phyloP scores from a whole-genome alignment of 2,113 vertebrate genomes.

The Podiceps cristatus region DNA sequence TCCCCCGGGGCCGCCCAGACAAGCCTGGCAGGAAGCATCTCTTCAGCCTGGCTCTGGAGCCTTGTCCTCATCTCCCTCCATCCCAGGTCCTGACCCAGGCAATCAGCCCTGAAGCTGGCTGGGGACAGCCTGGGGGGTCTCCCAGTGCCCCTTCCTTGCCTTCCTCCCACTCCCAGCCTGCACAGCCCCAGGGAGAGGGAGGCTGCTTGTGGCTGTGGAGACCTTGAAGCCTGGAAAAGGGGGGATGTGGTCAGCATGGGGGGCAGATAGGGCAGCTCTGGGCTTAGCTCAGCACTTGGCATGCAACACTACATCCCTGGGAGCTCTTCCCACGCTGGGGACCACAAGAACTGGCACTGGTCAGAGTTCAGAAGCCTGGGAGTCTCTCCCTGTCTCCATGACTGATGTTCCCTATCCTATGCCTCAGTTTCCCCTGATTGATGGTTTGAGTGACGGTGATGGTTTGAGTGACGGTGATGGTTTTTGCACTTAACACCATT shows the following conservation, averaged over 20 bases:
- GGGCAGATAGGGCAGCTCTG: not conserved
- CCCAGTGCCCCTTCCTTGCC: not conserved
- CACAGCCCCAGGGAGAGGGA: not conserved
- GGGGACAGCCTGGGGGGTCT: not conserved
- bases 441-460: fast-evolving
- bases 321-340: not conserved
- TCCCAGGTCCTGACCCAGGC: not conserved
- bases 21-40: not conserved
- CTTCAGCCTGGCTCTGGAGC: not conserved
- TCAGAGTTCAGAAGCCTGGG: not conserved
- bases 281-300: not conserved
- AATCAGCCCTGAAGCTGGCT: not conserved
- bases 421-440: not conserved
- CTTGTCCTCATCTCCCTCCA: not conserved
- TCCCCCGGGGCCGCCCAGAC: not conserved
- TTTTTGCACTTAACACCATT: not conserved
- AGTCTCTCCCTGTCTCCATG: not conserved
- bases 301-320: not conserved
- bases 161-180: not conserved
- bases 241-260: not conserved
- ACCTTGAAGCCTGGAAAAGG: not conserved
- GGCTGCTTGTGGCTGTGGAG: not conserved
- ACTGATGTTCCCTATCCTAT: not conserved
- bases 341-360: not conserved
- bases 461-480: not conserved